Evolutionary conservation across 2,888 invertebrate species (phyloP).

Genomic region (Drosophila paracracens): DNA sequence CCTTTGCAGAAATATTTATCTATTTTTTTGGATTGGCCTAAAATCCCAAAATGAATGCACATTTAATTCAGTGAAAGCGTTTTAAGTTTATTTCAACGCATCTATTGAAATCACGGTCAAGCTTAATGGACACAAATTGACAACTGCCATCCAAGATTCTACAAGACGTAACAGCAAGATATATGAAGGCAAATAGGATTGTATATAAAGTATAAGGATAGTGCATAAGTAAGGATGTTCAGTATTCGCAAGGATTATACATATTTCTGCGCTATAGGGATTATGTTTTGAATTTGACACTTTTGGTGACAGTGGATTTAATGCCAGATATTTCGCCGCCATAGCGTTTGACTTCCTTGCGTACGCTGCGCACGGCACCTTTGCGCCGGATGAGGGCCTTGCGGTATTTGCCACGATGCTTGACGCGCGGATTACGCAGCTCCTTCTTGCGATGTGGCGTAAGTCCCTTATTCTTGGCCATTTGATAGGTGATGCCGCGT

Average conservation of each 20-base stretch:
- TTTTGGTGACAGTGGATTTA: slow-evolving; percentile 94
- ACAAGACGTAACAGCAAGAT: not conserved
- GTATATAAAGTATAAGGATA: slow-evolving; percentile 1
- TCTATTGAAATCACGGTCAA: not conserved
- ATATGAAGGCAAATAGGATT: not conserved
- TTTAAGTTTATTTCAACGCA: not conserved
- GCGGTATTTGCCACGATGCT: slow-evolving; percentile 95
- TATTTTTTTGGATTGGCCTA: not conserved
- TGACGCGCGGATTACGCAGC: slow-evolving; percentile 96
- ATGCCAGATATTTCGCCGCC: slow-evolving; percentile 98
- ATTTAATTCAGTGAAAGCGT: not conserved
- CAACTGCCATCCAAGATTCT: not conserved
- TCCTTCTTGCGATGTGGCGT: slow-evolving; percentile 96
- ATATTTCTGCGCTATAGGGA: slow-evolving; percentile 7
- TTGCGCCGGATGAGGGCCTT: slow-evolving; percentile 96
- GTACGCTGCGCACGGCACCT: slow-evolving; percentile 94
- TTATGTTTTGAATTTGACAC: slow-evolving; percentile 91
- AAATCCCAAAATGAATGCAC: not conserved
- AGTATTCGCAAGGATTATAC: slow-evolving; percentile 4
- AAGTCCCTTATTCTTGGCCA: slow-evolving; percentile 97
- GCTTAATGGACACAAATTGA: not conserved
- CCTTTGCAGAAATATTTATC: too few relatives aligned
- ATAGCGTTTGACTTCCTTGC: slow-evolving; percentile 93
- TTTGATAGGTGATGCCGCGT: slow-evolving; percentile 95
- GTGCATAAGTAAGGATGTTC: not conserved